Percentiles rank a stretch among this genome's conserved stretches.
Conservation (phyloP, 2,888 invertebrate species). For the Arge pagana region DNA sequence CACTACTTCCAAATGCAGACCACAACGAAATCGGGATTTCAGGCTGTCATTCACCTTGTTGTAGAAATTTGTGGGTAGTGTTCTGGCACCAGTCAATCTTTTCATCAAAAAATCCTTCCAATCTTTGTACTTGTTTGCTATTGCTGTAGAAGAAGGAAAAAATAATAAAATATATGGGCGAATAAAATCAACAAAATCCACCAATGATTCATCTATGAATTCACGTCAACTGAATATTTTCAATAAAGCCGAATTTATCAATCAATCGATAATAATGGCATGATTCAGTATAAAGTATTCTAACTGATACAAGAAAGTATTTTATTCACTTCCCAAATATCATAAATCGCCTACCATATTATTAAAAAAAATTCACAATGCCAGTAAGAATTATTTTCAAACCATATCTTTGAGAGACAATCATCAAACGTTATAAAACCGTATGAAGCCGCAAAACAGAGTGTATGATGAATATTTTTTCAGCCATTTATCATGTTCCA, state of each 20-base stretch:
- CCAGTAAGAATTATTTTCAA: too few relatives aligned
- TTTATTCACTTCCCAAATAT: background rate
- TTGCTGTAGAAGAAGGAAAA: constrained; percentile 60
- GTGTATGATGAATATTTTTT: too few relatives aligned
- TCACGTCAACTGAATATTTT: background rate
- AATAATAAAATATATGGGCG: constrained; percentile 11
- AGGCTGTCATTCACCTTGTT: constrained; percentile 84
- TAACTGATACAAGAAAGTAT: background rate
- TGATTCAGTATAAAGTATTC: background rate
- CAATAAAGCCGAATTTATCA: background rate
- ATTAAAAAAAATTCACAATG: background rate
- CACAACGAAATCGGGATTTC: constrained; percentile 80
- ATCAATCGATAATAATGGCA: background rate
- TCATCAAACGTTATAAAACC: too few relatives aligned
- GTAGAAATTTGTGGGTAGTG: constrained; percentile 91
- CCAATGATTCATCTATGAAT: constrained; percentile 1
- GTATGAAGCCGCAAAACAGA: too few relatives aligned
- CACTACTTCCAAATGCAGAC: constrained; percentile 89
- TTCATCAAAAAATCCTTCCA: constrained; percentile 96
- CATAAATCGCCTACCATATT: background rate
- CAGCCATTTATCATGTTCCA: too few relatives aligned
- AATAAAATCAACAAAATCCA: background rate
- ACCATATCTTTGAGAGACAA: too few relatives aligned
- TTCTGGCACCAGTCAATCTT: constrained; percentile 91
- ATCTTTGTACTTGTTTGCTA: constrained; percentile 91